Base-by-base conservation (phyloP, 2,888 invertebrate genomes). In the Odontomyia ornata region DNA sequence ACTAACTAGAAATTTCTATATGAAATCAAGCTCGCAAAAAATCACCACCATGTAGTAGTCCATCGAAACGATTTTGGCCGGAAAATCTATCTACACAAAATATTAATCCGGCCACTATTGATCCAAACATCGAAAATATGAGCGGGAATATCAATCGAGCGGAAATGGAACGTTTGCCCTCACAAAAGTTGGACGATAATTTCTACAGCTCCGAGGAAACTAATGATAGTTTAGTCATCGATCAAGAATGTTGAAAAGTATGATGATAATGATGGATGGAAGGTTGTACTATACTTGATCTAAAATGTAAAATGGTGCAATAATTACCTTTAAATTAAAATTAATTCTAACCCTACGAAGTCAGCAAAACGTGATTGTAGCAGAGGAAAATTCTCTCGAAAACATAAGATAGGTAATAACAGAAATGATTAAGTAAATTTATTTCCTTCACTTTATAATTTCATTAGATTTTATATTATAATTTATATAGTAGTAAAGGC, bases 171-270 rank as follows among this genome's bases (percentile, higher is more conserved):
- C 65, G 80, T 52, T 76, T 80, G 23, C 72, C 77, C 46, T 23
- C 77, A 27, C 79, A 80, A 60, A 80, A 81, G 69, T 60, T 80
- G 7, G 79, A 78, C 15, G 80, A 80, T 28, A 78, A 79, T 21
- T 80, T 79, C 76, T 80, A 80, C 75, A 81, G 80, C 76, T 81
- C 81, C 9, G 81, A 81, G 65, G 81, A 81, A 56, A 81, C 80
- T 67, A 81, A 80, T 75, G 81, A 81, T 36, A 80, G 80, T 76
- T 73, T 80, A 76, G 79, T 80, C n/a, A 80, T 80, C 72, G 80
- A 80, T 78, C 80, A 80, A 46, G 80, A 80, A 43, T 79, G 75
- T 77, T 77, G 75, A 77, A 76, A 56, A 64, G 72, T n/a, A 27
- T 56, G 15, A 73, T 23, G 56, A n/a, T 56, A 25, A 56, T 27